These are phyloP conservation scores for Dryobota labecula DNA, from an alignment of 2,888 invertebrate genomes.

Conservation along the genomic window DNA sequence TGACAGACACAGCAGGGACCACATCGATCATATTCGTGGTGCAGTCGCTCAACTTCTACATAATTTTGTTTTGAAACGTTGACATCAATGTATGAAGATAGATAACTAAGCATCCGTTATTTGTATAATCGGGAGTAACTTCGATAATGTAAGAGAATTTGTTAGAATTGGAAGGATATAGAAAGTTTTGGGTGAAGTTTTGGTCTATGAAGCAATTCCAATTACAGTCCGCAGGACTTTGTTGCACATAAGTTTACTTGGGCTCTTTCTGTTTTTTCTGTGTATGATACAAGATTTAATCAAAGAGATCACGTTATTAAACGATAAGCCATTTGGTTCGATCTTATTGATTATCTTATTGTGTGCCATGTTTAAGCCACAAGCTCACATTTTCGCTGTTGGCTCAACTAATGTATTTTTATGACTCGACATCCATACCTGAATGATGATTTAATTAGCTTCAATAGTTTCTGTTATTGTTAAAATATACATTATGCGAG, in stretches of 20 bases:
- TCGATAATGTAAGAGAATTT: background rate
- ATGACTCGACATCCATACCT: background rate
- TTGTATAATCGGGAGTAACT: constrained; percentile 1
- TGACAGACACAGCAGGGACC: constrained; percentile 8
- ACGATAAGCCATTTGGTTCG: background rate
- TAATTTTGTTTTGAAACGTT: constrained; percentile 45
- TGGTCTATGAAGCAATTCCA: background rate
- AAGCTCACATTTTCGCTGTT: background rate
- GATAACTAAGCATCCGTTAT: constrained; percentile 17
- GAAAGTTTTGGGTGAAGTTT: background rate
- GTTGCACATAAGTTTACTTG: background rate
- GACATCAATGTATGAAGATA: constrained; percentile 54
- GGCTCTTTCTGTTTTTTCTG: too few relatives aligned
- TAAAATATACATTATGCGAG: constrained; percentile 32
- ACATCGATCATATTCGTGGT: constrained; percentile 53
- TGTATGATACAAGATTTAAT: too few relatives aligned
- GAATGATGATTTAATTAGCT: constrained; percentile 17
- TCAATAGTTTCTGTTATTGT: background rate
- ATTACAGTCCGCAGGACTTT: background rate
- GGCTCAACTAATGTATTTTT: background rate
- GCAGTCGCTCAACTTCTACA: constrained; percentile 34
- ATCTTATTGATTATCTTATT: background rate
- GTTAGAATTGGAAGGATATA: background rate
- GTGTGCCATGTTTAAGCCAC: background rate
- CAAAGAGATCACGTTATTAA: background rate